Base-by-base conservation (phyloP, 1,140 invertebrate species). In the Latrodectus geometricus region DNA sequence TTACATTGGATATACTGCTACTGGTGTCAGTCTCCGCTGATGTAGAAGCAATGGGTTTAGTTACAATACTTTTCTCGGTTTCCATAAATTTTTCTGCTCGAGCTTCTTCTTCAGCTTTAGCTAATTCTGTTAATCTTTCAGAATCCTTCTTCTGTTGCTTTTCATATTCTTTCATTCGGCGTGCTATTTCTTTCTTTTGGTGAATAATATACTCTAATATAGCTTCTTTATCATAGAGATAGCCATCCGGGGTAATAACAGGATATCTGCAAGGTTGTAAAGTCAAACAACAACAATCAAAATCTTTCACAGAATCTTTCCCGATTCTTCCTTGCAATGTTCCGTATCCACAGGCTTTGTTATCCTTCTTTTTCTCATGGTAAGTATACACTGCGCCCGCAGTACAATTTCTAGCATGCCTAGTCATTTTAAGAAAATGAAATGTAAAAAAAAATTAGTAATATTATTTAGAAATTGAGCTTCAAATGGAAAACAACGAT, bases 341-440 rank as follows among this genome's bases (percentile, higher is more conserved):
- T 8, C 93, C 93, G 90, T 93, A 94, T 94, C 94, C 83, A 79
- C 89, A 89, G 14, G 95, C 94, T 76, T 95, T 94, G 9, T 97
- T 96, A 90, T 99, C 99, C 90, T 98, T 99, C 90, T 98, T 96
- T 90, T 98, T 97, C 90, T 99, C 99, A 90, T 99, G 96, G 90
- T 99, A 99, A 0, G 98, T 98, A 90, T 99, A 99, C 54, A 99
- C 98, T 23, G 97, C 97, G 80, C 97, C 97, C 17, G 98, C 98
- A 4, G 99, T 99, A 90, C 97, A 98, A 92, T 99, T 99, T 91
- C 96, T 95, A 8, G 97, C 98, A 90, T 99, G 99, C 83, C 98
- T 92, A 0, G 96, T 98, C 97, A 98, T 98, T 35, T 35, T 35
- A 3, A 1, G 5, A 35, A 35, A 35, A 35, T 35, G 1, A 35